These are phyloP conservation scores for Acyrthosiphon pisum DNA, from an alignment of 1,140 invertebrate genomes.

Conservation along the genomic window DNA sequence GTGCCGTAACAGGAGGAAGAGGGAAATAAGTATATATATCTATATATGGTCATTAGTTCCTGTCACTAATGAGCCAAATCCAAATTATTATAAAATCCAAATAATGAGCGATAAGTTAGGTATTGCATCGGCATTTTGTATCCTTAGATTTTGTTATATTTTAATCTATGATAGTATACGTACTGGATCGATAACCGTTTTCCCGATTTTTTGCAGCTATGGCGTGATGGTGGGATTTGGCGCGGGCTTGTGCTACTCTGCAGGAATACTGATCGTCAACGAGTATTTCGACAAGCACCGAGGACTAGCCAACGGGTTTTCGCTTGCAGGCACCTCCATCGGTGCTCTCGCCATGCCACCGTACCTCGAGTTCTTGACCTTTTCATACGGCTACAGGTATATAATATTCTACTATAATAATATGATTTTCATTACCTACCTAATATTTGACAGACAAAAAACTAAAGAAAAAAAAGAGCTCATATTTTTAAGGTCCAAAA, in stretches of 20 bases:
- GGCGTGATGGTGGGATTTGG: constrained; percentile 39
- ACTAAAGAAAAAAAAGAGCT: too few relatives aligned
- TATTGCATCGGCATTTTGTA: too few relatives aligned
- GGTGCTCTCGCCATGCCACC: constrained; percentile 78
- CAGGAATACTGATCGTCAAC: constrained; percentile 58
- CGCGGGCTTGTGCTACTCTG: constrained; percentile 16
- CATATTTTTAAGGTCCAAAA: too few relatives aligned
- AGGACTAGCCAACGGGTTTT: constrained; percentile 77
- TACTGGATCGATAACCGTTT: background rate
- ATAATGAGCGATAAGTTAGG: too few relatives aligned
- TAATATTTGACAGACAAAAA: background rate
- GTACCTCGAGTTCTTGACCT: constrained; percentile 4
- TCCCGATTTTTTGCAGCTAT: constrained; percentile 18
- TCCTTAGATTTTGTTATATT: too few relatives aligned
- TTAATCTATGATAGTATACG: too few relatives aligned
- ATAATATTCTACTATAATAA: background rate
- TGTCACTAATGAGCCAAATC: too few relatives aligned
- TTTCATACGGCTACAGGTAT: constrained; percentile 41
- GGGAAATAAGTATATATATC: too few relatives aligned
- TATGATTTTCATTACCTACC: background rate
- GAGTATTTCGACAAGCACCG: constrained; percentile 76
- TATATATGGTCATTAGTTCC: too few relatives aligned
- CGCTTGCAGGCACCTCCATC: constrained; percentile 77
- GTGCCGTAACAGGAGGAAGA: too few relatives aligned
- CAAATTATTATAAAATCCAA: too few relatives aligned